A percentile compares a stretch with the other conserved stretches of the same genome.
These are phyloP conservation scores for Ecdyonurus torrentis DNA, from an alignment of 2,888 invertebrate genomes.

Conservation along the genomic window DNA sequence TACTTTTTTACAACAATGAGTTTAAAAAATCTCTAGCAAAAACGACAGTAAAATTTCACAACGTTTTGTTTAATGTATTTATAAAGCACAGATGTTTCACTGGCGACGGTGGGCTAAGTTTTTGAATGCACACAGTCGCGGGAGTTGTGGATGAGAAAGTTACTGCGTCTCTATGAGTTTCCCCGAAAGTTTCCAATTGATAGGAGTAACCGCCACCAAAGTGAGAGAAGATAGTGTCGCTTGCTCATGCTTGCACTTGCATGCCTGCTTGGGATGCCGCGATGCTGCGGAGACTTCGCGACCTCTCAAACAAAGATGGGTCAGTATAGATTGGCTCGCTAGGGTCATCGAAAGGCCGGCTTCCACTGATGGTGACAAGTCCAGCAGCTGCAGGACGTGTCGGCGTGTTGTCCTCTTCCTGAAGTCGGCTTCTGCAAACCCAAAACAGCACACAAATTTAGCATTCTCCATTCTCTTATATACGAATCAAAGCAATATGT, in stretches of 20 bases:
- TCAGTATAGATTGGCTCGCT: conserved; percentile 89
- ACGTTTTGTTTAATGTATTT: too few relatives aligned
- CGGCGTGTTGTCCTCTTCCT: neutral
- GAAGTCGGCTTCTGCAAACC: too few relatives aligned
- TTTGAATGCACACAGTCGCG: too few relatives aligned
- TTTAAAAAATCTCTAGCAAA: neutral
- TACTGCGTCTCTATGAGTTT: too few relatives aligned
- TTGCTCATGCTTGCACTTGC: neutral
- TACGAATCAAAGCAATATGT: too few relatives aligned
- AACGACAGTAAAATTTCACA: too few relatives aligned
- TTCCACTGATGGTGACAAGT: conserved; percentile 20
- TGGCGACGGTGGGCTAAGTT: too few relatives aligned
- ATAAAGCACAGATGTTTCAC: too few relatives aligned
- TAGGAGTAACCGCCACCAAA: neutral
- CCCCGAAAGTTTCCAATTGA: neutral
- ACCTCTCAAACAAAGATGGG: conserved; percentile 76
- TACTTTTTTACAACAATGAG: neutral
- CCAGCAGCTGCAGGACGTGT: neutral
- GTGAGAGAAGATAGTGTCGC: neutral
- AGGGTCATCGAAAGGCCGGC: conserved; percentile 60
- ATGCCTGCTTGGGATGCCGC: conserved; percentile 12
- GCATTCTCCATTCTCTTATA: too few relatives aligned
- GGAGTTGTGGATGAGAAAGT: too few relatives aligned
- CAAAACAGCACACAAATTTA: neutral
- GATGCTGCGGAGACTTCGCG: conserved; percentile 50